Evolutionary conservation across 2,888 invertebrate genomes (phyloP), one percentile per base, ranked within the genome.

Genomic region (Ptycholaimellus sp.): DNA sequence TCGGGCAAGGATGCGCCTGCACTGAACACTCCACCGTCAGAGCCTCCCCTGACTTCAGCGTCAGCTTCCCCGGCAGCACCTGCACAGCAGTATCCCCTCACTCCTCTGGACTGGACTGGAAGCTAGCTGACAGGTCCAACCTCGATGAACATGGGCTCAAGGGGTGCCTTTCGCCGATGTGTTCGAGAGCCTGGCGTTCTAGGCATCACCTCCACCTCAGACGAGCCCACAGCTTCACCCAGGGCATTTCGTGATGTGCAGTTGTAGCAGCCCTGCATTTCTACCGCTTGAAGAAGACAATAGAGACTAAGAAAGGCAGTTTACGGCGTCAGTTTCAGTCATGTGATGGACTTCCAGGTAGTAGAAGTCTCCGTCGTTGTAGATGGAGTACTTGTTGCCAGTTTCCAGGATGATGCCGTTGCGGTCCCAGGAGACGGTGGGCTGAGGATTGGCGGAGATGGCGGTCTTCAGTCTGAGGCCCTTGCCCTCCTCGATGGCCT

Each of bases 321-420:
- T 9, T 22, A 33, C 5, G 9, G 11, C 21, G n/a, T 2, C 11
- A 17, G n/a, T n/a, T n/a, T n/a, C n/a, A n/a, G n/a, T n/a, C n/a
- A n/a, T n/a, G n/a, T n/a, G n/a, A n/a, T n/a, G 34, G 11, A 54
- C 54, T 44, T 56, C 56, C 22, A 56, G 45, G 42, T 52, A 55
- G 44, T 51, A 55, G 46, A 56, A 55, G 40, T 56, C 54, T 37
- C 56, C 56, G 41, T 56, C 56, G 36, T 56, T 55, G 47, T 53
- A 56, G 38, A 56, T 55, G 18, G 51, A 51, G 46, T 51, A 56
- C 38, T 56, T 56, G 48, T 51, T 56, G 31, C 56, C 56, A n/a
- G 54, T 56, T 44, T 56, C 56, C 35, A 56, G 44, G 31, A 47
- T 31, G 25, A 50, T 43, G 31, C 54, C 54, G 31, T 48, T 47